Evolutionary conservation across 1,140 invertebrate genomes (phyloP).

Genomic region (Papilio helenus): DNA sequence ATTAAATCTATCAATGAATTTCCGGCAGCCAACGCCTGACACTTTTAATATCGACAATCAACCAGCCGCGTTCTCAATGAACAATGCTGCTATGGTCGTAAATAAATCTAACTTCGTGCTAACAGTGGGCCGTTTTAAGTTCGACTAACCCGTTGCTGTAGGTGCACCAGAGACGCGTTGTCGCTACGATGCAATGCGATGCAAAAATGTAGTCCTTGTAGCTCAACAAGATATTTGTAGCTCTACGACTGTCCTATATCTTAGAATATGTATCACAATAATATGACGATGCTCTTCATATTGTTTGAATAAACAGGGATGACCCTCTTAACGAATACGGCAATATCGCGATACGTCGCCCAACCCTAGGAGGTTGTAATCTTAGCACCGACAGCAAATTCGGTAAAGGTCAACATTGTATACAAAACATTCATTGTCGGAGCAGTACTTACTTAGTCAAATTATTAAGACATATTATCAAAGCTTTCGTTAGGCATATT

Average conservation of each 20-base stretch:
- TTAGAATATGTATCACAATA: too few species aligned
- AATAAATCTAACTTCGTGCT: constrained; percentile 69
- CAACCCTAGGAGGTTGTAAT: too few species aligned
- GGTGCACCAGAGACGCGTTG: not conserved
- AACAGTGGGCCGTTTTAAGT: constrained; percentile 47
- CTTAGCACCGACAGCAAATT: not conserved
- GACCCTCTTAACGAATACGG: too few species aligned
- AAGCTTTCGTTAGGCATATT: not conserved
- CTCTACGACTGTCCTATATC: too few species aligned
- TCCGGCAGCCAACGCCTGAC: constrained; percentile 73
- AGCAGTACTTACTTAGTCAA: not conserved
- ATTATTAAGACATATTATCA: not conserved
- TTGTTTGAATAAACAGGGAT: too few species aligned
- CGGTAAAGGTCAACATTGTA: not conserved
- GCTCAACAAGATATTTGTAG: too few species aligned
- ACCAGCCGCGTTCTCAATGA: constrained; percentile 68
- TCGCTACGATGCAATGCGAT: too few species aligned
- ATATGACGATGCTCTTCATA: too few species aligned
- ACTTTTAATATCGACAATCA: constrained; percentile 77
- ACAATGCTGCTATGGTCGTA: constrained; percentile 73
- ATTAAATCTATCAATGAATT: constrained; percentile 80
- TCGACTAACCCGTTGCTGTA: not conserved
- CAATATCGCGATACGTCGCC: too few species aligned
- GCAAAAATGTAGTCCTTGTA: too few species aligned
- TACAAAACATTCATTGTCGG: not conserved